These are phyloP conservation scores for Arge pagana DNA, from an alignment of 2,888 invertebrate genomes.

Conservation along the genomic window DNA sequence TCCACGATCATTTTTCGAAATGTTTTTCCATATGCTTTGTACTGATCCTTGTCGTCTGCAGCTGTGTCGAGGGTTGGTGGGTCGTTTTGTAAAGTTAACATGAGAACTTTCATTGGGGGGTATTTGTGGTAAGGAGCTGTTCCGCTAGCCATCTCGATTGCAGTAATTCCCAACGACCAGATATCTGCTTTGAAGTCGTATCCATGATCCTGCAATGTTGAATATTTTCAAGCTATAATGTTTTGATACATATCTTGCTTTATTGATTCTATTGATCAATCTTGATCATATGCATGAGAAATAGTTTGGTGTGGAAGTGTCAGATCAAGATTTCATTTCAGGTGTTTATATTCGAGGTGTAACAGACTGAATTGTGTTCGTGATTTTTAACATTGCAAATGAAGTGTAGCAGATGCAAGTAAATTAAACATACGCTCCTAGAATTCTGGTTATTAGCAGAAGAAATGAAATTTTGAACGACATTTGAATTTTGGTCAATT, in stretches of 20 bases:
- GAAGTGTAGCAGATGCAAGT: too few relatives aligned
- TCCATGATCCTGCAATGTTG: conserved; percentile 77
- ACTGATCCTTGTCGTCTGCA: conserved; percentile 96
- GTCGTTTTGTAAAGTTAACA: conserved; percentile 97
- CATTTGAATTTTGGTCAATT: too few relatives aligned
- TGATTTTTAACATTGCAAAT: too few relatives aligned
- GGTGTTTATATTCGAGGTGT: not conserved
- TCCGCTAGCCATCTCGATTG: conserved; percentile 98
- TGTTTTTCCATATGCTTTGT: conserved; percentile 96
- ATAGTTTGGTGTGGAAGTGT: not conserved
- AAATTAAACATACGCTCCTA: too few relatives aligned
- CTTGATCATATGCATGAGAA: not conserved
- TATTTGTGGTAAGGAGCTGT: conserved; percentile 99
- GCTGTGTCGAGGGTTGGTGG: conserved; percentile 95
- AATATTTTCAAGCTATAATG: conserved; percentile 38
- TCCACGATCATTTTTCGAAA: conserved; percentile 96
- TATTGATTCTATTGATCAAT: not conserved
- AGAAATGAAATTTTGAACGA: too few relatives aligned
- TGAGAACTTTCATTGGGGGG: conserved; percentile 98
- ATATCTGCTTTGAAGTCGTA: conserved; percentile 98
- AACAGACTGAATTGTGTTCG: too few relatives aligned
- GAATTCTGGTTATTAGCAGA: too few relatives aligned
- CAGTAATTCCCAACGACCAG: conserved; percentile 94
- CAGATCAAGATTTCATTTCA: not conserved
- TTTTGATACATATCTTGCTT: conserved; percentile 1